phyloP scores from a whole-genome alignment of 2,797 vertebrate species.

The Notolepis coatsorum region DNA sequence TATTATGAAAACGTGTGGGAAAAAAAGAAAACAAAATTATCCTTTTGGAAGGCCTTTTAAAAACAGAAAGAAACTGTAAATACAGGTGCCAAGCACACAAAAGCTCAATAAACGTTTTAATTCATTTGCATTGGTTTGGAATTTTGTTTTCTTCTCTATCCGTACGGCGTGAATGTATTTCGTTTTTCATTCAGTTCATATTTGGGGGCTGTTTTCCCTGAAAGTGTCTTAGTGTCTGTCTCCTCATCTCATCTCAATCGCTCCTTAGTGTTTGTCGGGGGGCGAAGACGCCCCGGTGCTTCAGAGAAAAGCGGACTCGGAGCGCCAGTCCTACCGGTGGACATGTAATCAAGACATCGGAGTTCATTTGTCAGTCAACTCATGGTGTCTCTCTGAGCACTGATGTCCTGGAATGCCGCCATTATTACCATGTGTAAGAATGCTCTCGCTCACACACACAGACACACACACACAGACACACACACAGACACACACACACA shows the following conservation, averaged over 20 bases:
- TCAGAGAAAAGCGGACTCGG: background rate
- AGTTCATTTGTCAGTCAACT: slow-evolving; percentile 19
- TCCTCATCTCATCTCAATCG: too few species aligned
- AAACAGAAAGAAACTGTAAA: slow-evolving; percentile 91
- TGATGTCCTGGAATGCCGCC: slow-evolving; percentile 38
- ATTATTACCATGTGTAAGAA: slow-evolving; percentile 52
- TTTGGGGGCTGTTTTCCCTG: too few species aligned
- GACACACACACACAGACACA: background rate
- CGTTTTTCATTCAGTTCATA: too few species aligned
- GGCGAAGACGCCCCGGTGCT: too few species aligned
- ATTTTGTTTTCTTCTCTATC: slow-evolving; percentile 33
- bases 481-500: background rate
- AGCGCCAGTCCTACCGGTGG: background rate
- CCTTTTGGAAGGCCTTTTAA: slow-evolving; percentile 83
- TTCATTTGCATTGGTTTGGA: slow-evolving; percentile 75
- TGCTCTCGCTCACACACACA: slow-evolving; percentile 1
- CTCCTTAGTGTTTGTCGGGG: too few species aligned
- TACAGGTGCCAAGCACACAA: slow-evolving; percentile 96
- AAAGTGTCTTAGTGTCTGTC: too few species aligned
- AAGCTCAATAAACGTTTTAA: slow-evolving; percentile 93
- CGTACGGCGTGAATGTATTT: too few species aligned
- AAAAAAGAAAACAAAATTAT: slow-evolving; percentile 74
- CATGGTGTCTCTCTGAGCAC: slow-evolving; percentile 6
- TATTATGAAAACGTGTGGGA: slow-evolving; percentile 77
- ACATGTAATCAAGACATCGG: background rate